These are phyloP conservation scores for Sarcophilus harrisii DNA, from an alignment of 2,797 vertebrate genomes.

Conservation along the genomic window DNA sequence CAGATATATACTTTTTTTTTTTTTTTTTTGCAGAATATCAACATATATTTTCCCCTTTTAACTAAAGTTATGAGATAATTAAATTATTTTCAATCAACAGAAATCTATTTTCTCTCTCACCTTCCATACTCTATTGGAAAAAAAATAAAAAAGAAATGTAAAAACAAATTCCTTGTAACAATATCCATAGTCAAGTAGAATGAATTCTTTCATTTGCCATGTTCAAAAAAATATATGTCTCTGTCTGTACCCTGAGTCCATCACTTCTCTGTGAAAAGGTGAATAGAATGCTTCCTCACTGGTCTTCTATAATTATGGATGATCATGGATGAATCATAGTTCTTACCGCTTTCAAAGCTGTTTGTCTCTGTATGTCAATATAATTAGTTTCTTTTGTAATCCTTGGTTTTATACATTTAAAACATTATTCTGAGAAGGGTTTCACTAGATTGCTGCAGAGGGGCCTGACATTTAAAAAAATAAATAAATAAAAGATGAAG, in stretches of 20 bases:
- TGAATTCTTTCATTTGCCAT: neutral
- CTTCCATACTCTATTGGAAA: neutral
- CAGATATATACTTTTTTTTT: neutral
- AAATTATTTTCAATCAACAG: neutral
- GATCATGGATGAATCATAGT: neutral
- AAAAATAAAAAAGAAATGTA: neutral
- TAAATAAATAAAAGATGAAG: neutral
- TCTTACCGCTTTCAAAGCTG: neutral
- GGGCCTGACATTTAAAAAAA: neutral
- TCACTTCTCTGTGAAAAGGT: neutral
- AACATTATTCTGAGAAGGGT: neutral
- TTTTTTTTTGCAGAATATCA: neutral
- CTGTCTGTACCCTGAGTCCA: neutral
- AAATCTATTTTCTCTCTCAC: neutral
- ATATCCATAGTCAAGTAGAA: neutral
- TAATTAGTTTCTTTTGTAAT: neutral
- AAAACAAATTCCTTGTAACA: neutral
- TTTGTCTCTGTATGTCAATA: neutral
- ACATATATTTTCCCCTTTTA: neutral
- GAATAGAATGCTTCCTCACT: neutral
- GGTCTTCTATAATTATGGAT: neutral
- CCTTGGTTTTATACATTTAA: neutral
- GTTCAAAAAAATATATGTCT: neutral
- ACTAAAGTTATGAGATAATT: neutral
- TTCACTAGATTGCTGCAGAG: neutral